A percentile compares a stretch with the other conserved stretches of the same genome.
Conservation (phyloP, 2,797 vertebrate genomes). For the Naso thynnoides region DNA sequence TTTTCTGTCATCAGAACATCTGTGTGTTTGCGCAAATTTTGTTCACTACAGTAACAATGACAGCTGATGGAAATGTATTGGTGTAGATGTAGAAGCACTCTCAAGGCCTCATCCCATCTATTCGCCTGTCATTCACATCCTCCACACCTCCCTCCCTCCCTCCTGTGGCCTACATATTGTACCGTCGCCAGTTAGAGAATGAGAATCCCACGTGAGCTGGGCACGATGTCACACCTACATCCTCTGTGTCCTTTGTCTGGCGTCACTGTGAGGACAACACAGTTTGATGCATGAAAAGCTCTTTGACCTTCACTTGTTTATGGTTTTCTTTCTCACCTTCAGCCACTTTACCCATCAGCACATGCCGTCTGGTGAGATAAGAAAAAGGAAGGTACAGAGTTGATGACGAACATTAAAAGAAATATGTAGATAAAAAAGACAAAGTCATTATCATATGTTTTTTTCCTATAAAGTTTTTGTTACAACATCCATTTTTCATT, state of each 20-base stretch:
- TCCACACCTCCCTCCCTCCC: conserved; percentile 30
- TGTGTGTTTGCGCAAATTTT: background rate
- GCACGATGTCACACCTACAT: conserved; percentile 25
- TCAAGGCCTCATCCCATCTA: conserved; percentile 15
- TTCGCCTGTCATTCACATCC: conserved; percentile 13
- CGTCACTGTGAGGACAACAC: conserved; percentile 11
- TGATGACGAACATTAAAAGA: background rate
- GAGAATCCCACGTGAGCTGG: conserved; percentile 45
- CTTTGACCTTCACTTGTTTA: conserved; percentile 23
- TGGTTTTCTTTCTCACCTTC: conserved; percentile 7
- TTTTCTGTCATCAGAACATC: conserved; percentile 13
- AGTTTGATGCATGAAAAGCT: conserved; percentile 2
- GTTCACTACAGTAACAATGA: background rate
- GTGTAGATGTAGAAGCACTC: conserved; percentile 15
- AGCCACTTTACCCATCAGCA: background rate
- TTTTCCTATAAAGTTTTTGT: too few species aligned
- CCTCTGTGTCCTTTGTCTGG: background rate
- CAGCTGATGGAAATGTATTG: conserved; percentile 16
- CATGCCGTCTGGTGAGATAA: background rate
- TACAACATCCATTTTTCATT: too few species aligned
- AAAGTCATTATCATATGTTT: too few species aligned
- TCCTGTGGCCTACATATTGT: conserved; percentile 57
- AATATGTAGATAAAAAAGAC: background rate
- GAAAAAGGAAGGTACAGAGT: background rate
- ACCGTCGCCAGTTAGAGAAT: conserved; percentile 42